A percentile compares a stretch with the other conserved stretches of the same genome.
These are phyloP conservation scores for Eidolon dupreanum DNA, from an alignment of 2,797 vertebrate genomes.

Conservation along the genomic window DNA sequence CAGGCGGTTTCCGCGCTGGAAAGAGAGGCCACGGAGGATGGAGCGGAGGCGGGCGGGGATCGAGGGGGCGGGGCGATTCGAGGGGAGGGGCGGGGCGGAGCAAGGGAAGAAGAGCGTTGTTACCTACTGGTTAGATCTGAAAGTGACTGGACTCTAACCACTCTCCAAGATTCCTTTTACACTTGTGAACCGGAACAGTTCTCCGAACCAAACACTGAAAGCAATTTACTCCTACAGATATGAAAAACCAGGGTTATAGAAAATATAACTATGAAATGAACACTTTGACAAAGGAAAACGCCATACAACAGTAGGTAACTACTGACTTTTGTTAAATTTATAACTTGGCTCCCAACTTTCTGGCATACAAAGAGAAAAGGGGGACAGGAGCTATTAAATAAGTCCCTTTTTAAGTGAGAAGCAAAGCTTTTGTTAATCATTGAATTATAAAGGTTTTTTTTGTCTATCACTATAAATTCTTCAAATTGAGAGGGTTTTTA, in stretches of 20 bases:
- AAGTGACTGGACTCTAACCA: background rate
- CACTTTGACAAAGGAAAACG: background rate
- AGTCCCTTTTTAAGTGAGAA: background rate
- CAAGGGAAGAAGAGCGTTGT: fast-evolving
- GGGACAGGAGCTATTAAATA: background rate
- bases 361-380: background rate
- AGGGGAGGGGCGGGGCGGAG: background rate
- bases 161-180: background rate
- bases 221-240: background rate
- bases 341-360: background rate
- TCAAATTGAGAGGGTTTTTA: background rate
- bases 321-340: background rate
- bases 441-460: background rate
- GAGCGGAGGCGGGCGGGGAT: no score
- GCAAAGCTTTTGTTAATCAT: background rate
- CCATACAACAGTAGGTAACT: background rate
- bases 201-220: background rate
- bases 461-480: background rate
- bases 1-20: background rate
- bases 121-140: no score
- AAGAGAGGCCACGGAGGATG: fast-evolving
- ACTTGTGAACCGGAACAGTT: background rate
- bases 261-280: background rate
- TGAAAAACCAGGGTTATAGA: background rate
- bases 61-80: background rate